Evolutionary conservation across 2,888 invertebrate species (phyloP), one percentile per base, ranked within the genome.

Genomic region (Sphaerophoria taeniata): DNA sequence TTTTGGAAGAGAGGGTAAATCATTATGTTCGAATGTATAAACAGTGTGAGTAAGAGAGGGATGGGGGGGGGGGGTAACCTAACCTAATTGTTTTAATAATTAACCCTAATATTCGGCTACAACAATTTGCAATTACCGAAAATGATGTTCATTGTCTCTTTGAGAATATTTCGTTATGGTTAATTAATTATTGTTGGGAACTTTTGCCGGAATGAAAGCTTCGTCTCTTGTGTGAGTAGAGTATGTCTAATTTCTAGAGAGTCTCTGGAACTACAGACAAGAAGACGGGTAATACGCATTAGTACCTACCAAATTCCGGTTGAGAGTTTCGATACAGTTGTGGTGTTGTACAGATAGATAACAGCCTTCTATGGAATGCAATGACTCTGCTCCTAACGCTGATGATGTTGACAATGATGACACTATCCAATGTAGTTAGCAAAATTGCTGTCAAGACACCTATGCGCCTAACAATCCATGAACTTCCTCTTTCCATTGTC

Each of bases 61-160:
- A 12, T 39, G 24, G n/a, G 16, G 49, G n/a, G 34, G 53, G 34
- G 36, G 56, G 75, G 65, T 61, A 75, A 69, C 84, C 71, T 60
- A 85, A 87, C 88, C 87, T 88, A 88, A 88, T 88, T 88, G 88
- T 88, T 88, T 88, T 86, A 88, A 88, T 88, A 88, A 88, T 88
- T 88, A 88, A 88, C 88, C 88, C 87, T 88, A 88, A 88, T 88
- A 86, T 87, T 87, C 83, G 83, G 84, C 87, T 88, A 88, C 88
- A 88, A 88, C 88, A 87, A 88, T 88, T 88, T 88, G 87, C 88
- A 88, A 88, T 88, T 88, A 88, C 87, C 88, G 87, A 88, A 85
- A 88, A 88, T 88, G 88, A 88, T 88, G 87, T 88, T 87, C 88
- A 88, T 87, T 88, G 88, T 88, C 87, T 88, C 88, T 87, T 88